These are phyloP conservation scores for Phylloscopus trochilus DNA, from an alignment of 2,113 vertebrate genomes.

Conservation along the genomic window DNA sequence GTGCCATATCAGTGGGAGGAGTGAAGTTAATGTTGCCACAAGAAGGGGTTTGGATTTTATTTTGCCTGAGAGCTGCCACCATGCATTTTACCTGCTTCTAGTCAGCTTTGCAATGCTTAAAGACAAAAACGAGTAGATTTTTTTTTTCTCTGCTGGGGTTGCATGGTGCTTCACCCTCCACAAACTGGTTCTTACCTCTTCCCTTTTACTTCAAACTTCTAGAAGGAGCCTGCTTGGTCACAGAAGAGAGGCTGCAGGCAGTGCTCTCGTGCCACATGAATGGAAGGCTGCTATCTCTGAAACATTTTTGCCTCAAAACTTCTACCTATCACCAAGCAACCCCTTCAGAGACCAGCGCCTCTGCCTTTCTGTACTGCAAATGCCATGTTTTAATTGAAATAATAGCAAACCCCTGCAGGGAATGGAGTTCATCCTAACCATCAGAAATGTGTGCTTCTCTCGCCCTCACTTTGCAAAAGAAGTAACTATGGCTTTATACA, in stretches of 20 bases:
- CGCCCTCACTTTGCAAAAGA: neutral
- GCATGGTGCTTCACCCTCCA: fast-evolving
- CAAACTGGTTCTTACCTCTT: neutral
- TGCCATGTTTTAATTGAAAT: neutral
- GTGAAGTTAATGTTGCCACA: neutral
- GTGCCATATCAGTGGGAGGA: neutral
- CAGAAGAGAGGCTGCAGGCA: neutral
- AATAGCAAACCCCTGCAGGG: neutral
- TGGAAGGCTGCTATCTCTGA: neutral
- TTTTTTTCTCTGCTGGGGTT: neutral
- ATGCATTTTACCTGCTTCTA: neutral
- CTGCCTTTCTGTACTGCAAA: neutral
- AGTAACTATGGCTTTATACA: neutral
- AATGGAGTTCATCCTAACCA: neutral
- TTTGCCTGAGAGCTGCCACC: neutral
- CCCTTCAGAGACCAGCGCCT: neutral
- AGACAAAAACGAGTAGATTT: neutral
- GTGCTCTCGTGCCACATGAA: neutral
- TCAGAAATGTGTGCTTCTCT: neutral
- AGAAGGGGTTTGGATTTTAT: neutral
- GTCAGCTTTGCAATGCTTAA: neutral
- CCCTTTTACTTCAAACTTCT: neutral
- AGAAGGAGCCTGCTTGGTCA: neutral
- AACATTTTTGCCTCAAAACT: neutral
- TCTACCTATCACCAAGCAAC: neutral